Base-by-base conservation (phyloP, 1,140 invertebrate species). In the Drosophila mayri region DNA sequence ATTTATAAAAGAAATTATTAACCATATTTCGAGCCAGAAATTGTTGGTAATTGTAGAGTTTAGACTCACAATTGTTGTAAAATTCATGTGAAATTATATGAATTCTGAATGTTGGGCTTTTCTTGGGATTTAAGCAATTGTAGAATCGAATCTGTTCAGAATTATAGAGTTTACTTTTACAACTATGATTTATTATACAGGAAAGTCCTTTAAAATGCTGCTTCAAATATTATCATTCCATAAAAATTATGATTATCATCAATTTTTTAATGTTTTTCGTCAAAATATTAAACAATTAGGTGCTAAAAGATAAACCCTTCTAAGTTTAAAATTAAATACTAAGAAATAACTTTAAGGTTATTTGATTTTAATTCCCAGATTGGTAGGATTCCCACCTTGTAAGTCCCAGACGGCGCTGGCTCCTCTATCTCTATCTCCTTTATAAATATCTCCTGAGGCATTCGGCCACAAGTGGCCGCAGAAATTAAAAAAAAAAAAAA, bases 401-500 rank as follows among this genome's bases (percentile, higher is more conserved):
- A 6, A 62, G 22, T 46, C 22, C 30, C 41, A 38, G 11, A 12
- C 41, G 16, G 9, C 32, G n/a, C 4, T 4, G 18, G 7, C 20
- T 38, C 35, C 35, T 55, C 52, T n/a, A 25, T 55, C 32, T 63
- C 16, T 63, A 63, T 66, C 58, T 66, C 25, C 14, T 25, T 28
- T 20, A 59, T 57, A 55, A 52, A 79, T 67, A 43, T 62, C 28
- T 52, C 25, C 22, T 5, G 7, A 64, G 20, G 55, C 38, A 64
- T 61, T 61, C 25, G 22, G 20, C 4, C 62, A 46, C 62, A 32
- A 65, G 60, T 64, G 65, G 37, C 0, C 44, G 35, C 16, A 65
- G 60, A 79, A 70, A 72, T 79, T 80, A 43, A 80, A 73, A 55
- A 25, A 55, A 50, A 12, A 32, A 18, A 32, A 40, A 32, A 57